Conservation (phyloP, 2,797 vertebrate genomes). For the Brachyrhaphis roseni region DNA sequence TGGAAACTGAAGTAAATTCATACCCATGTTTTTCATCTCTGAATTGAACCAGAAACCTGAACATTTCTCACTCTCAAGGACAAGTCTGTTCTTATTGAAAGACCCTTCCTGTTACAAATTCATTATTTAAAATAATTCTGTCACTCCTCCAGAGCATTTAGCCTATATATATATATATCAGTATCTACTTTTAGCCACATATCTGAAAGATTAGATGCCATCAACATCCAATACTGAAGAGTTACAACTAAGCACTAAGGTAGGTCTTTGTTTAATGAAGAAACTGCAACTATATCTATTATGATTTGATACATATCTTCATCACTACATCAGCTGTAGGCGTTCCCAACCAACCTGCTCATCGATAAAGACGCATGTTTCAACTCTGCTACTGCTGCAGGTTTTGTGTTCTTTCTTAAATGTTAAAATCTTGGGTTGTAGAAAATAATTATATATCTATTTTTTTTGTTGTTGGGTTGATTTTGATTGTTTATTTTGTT, state of each 20-base stretch:
- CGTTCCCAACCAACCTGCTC: slow-evolving; percentile 1
- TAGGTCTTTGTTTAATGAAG: neutral
- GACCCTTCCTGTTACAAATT: neutral
- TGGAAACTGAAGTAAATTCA: neutral
- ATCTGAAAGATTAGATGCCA: neutral
- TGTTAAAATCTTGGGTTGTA: slow-evolving; percentile 41
- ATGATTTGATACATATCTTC: slow-evolving; percentile 5
- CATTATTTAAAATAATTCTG: neutral
- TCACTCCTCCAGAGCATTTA: neutral
- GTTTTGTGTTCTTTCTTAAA: slow-evolving; percentile 41
- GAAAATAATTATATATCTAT: slow-evolving; percentile 49
- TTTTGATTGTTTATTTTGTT: slow-evolving; percentile 75
- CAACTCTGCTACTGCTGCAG: slow-evolving; percentile 40
- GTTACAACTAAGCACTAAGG: neutral
- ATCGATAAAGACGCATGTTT: neutral
- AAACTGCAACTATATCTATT: neutral
- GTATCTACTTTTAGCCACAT: neutral
- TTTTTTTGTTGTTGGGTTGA: slow-evolving; percentile 49
- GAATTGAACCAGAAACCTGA: neutral
- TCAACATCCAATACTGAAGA: neutral
- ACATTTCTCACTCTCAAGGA: neutral
- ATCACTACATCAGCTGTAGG: slow-evolving; percentile 19
- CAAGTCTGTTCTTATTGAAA: neutral
- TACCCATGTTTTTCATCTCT: neutral
- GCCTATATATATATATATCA: neutral